Conservation (phyloP, 2,113 vertebrate species). For the Lepidothrix coronata region DNA sequence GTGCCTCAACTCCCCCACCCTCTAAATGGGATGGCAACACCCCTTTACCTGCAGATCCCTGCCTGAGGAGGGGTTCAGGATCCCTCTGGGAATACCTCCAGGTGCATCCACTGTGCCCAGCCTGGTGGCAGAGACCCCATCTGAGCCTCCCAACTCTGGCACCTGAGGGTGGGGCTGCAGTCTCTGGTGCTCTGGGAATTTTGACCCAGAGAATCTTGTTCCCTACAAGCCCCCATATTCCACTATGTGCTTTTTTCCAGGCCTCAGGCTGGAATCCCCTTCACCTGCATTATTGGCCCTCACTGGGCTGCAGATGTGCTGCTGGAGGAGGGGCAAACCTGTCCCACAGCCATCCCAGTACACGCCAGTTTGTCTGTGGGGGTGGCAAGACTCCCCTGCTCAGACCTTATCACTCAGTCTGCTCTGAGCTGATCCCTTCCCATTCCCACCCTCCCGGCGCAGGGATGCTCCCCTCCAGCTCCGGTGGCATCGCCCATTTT, state of each 20-base stretch:
- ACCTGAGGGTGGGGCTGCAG: neutral
- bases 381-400: rapidly evolving
- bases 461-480: neutral
- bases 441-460: neutral
- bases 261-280: neutral
- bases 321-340: neutral
- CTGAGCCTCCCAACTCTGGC: neutral
- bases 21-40: neutral
- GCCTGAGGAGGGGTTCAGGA: rapidly evolving
- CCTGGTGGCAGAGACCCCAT: neutral
- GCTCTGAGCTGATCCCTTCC: neutral
- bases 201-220: neutral
- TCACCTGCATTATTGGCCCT: rapidly evolving
- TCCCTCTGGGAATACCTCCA: neutral
- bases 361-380: neutral
- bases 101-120: neutral
- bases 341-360: neutral
- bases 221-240: neutral
- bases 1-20: neutral
- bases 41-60: neutral
- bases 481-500: neutral
- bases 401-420: rapidly evolving
- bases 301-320: rapidly evolving
- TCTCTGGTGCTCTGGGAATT: neutral
- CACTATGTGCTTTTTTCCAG: rapidly evolving